These are phyloP conservation scores for Drosophila lini DNA, from an alignment of 1,140 invertebrate genomes.

Conservation along the genomic window DNA sequence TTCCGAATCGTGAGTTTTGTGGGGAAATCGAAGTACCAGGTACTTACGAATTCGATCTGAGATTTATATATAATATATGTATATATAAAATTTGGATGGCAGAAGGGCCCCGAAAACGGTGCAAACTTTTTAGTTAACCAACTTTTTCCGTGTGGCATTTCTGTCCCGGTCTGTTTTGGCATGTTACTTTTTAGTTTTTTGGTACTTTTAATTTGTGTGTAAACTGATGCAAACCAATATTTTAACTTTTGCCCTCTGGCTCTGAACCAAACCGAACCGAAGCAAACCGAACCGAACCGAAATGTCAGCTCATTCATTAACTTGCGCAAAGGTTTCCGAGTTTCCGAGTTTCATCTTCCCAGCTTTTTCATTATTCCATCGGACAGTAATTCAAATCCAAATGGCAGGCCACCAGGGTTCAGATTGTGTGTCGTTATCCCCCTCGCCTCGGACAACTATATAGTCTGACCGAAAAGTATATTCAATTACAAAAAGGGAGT, in stretches of 20 bases:
- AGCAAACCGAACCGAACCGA: conserved; percentile 38
- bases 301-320: conserved; percentile 80
- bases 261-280: conserved; percentile 25
- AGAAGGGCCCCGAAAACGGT: conserved; percentile 15
- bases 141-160: conserved; percentile 52
- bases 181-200: conserved; percentile 35
- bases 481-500: conserved; percentile 29
- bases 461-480: conserved; percentile 29
- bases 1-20: conserved; percentile 5
- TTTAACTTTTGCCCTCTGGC: conserved; percentile 67
- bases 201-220: conserved; percentile 74
- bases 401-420: conserved; percentile 51
- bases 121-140: conserved; percentile 56
- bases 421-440: conserved; percentile 13
- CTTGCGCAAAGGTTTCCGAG: conserved; percentile 66
- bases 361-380: conserved; percentile 29
- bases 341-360: conserved; percentile 37
- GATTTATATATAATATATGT: background rate
- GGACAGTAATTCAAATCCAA: conserved; percentile 55
- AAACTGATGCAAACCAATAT: conserved; percentile 76
- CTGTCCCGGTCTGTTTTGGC: conserved; percentile 19
- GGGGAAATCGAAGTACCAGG: conserved; percentile 19
- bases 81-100: conserved; percentile 4
- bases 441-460: background rate
- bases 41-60: conserved; percentile 11